Base-by-base conservation (phyloP, 2,113 vertebrate genomes). In the Semicossyphus pulcher region DNA sequence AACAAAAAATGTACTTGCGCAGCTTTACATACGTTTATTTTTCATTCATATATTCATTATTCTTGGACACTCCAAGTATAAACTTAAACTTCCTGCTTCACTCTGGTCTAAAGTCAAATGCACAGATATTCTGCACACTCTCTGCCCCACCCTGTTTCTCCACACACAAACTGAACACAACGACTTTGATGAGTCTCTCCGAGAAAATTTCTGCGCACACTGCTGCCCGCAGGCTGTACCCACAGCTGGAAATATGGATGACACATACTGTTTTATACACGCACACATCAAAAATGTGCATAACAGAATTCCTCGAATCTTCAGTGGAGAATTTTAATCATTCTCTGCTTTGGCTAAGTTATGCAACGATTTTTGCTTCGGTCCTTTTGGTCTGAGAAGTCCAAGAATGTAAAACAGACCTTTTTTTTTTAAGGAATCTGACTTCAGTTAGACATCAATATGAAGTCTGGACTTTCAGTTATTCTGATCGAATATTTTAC, bases 161-260 rank as follows among this genome's bases (percentile, higher is more conserved):
- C 31, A 63, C 34, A 57, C 20, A 9, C 54, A 58, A 34, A 37
- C 20, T 10, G 20, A 18, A 48, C 32, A 64, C 61, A 45, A 7
- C 11, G 60, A 28, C 12, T 3, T 18, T 67, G 29, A 37, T 31
- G 5, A 11, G 32, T 56, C 23, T 45, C 25, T 31, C 57, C 39
- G 28, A 34, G 52, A n/a, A n/a, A n/a, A n/a, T n/a, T n/a, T n/a
- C 59, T 36, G 31, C 1, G 4, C 28, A 39, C 21, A 32, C 10
- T 48, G 25, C 39, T 45, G 49, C 31, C 32, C 48, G 39, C 47
- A 54, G 31, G 31, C 34, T 58, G 26, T n/a, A 44, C n/a, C 10
- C 49, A 76, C 62, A 70, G 37, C 73, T 58, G 60, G 59, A 80
- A 59, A 63, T 58, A 62, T 63, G 60, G 45, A 51, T 66, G 44